A percentile compares a stretch with the other conserved stretches of the same genome.
These are phyloP conservation scores for Hypotaenidia philippensis DNA, from an alignment of 2,797 vertebrate species.

Conservation along the genomic window DNA sequence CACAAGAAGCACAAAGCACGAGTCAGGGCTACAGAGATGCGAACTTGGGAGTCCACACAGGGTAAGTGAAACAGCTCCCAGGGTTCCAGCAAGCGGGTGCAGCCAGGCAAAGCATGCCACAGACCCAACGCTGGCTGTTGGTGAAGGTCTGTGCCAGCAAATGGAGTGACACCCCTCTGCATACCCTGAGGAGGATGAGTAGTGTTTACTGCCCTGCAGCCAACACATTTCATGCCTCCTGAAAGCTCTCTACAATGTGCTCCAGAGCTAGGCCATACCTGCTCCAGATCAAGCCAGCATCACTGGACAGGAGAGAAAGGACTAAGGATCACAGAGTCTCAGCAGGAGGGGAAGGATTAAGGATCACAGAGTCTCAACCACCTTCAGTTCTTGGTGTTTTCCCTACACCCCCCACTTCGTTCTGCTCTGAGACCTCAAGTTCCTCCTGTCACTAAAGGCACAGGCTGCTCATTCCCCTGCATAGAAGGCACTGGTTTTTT, in stretches of 20 bases:
- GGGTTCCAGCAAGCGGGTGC: neutral
- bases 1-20: neutral
- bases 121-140: neutral
- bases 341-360: neutral
- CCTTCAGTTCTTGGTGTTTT: neutral
- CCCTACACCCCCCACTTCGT: neutral
- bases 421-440: neutral
- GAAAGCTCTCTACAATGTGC: too few species aligned
- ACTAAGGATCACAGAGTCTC: neutral
- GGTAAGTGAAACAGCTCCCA: neutral
- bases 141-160: neutral
- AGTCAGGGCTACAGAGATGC: neutral
- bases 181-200: neutral
- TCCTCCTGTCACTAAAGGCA: neutral
- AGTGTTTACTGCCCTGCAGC: neutral
- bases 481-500: slow-evolving; percentile 28
- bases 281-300: neutral
- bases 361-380: neutral
- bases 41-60: neutral
- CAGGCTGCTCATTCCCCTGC: slow-evolving; percentile 13
- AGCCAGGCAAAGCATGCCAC: neutral
- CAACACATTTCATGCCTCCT: neutral
- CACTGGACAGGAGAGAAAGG: neutral
- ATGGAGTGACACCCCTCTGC: neutral
- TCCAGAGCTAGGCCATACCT: too few species aligned